Base-by-base conservation (phyloP, 2,113 vertebrate genomes). In the Nothobranchius furzeri region DNA sequence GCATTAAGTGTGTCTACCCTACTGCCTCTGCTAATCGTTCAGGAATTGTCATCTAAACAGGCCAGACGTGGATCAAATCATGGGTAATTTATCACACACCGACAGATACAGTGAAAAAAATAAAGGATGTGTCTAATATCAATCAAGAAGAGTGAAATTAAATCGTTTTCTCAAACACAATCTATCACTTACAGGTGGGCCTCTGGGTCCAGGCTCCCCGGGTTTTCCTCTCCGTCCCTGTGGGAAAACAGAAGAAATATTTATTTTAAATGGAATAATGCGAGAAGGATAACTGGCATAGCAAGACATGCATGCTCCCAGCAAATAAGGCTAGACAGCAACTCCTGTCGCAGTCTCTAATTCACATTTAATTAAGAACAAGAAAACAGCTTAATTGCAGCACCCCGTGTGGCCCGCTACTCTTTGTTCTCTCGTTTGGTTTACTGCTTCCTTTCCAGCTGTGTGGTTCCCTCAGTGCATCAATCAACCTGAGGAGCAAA, bases 361-460 rank as follows among this genome's bases (percentile, higher is more conserved):
- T 91, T 90, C 85, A 83, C 82, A 90, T 93, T 93, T 90, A 92
- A 93, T 92, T 90, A 92, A 91, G 85, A 83, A 86, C 79, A 87
- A 86, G 86, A 90, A 91, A 92, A 91, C 88, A 89, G 82, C 87
- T 90, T 93, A 91, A 92, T 91, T 90, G 90, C 87, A 69, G 81
- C 88, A 81, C 90, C 83, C 87, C 50, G 85, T 90, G 90, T 89
- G 89, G 87, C 81, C 83, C 81, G 75, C 75, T 75, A 80, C 68
- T 89, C 87, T 89, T 86, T 90, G 81, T 87, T 84, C 75, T 77
- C 76, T 85, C 76, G 79, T 79, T 80, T 77, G 77, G 80, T 90
- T 89, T 86, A 85, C 80, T 79, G 79, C 76, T 79, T 87, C 67
- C 73, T 77, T 65, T 78, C 89, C 85, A 90, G 85, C 88, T 90